Evolutionary conservation across 2,113 vertebrate species (phyloP).

Genomic region (Odocoileus virginianus): DNA sequence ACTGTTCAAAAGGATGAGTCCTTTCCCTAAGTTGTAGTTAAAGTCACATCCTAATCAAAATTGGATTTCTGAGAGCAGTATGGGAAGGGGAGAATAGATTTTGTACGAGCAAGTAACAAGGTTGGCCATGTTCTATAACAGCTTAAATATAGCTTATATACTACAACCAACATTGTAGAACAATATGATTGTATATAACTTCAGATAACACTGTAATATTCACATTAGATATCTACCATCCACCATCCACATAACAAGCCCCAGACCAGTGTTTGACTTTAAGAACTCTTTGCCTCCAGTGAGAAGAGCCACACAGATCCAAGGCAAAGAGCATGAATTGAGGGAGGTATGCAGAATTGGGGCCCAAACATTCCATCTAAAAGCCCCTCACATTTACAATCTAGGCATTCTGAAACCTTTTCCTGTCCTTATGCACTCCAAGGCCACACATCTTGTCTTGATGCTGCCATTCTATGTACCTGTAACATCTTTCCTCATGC

Average conservation of each 20-base stretch:
- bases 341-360: background rate
- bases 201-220: background rate
- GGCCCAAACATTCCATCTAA: background rate
- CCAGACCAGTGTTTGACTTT: background rate
- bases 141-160: background rate
- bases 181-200: background rate
- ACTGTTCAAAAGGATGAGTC: background rate
- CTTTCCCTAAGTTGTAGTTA: background rate
- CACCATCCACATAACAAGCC: background rate
- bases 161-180: background rate
- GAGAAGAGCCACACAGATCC: background rate
- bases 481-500: background rate
- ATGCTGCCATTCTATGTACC: background rate
- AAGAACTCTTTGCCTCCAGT: background rate
- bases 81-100: background rate
- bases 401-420: background rate
- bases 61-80: background rate
- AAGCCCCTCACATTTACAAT: background rate
- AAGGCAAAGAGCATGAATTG: background rate
- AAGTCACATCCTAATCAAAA: background rate
- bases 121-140: background rate
- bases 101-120: background rate
- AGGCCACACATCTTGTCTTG: no score
- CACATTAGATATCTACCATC: background rate
- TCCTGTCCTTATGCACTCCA: background rate